These are phyloP conservation scores for Lerema accius DNA, from an alignment of 1,140 invertebrate genomes.

Conservation along the genomic window DNA sequence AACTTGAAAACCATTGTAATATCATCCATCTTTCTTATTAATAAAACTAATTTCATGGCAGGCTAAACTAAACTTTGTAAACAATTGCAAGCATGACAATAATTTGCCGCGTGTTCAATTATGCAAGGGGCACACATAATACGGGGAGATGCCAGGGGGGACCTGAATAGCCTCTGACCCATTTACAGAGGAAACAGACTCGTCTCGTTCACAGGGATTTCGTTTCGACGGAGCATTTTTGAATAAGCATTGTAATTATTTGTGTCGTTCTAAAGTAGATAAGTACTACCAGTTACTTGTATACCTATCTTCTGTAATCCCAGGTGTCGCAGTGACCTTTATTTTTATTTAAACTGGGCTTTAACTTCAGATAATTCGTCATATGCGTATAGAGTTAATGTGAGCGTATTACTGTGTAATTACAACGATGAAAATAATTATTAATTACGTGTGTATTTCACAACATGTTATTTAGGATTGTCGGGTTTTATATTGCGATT, in stretches of 20 bases:
- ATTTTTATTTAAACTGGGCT: too few species aligned
- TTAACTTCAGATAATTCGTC: too few species aligned
- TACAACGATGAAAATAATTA: too few species aligned
- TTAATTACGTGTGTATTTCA: too few species aligned
- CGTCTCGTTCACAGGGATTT: constrained; percentile 62
- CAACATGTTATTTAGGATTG: too few species aligned
- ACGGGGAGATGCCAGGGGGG: constrained; percentile 56
- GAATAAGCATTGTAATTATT: constrained; percentile 46
- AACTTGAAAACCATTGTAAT: too few species aligned
- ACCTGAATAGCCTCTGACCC: constrained; percentile 79
- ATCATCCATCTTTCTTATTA: too few species aligned
- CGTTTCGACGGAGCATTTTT: constrained; percentile 44
- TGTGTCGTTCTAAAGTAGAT: constrained; percentile 20
- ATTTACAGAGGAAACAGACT: constrained; percentile 72
- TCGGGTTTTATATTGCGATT: too few species aligned
- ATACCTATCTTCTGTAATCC: background rate
- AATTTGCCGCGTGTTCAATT: constrained; percentile 77
- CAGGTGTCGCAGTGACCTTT: too few species aligned
- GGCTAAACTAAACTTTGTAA: constrained; percentile 15
- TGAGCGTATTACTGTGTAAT: too few species aligned
- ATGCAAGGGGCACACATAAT: constrained; percentile 72
- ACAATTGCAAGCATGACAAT: constrained; percentile 62
- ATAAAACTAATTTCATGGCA: background rate
- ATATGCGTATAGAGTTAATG: too few species aligned
- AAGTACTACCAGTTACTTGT: background rate